These are phyloP conservation scores for Burhinus bistriatus DNA, from an alignment of 2,113 vertebrate genomes.

Conservation along the genomic window DNA sequence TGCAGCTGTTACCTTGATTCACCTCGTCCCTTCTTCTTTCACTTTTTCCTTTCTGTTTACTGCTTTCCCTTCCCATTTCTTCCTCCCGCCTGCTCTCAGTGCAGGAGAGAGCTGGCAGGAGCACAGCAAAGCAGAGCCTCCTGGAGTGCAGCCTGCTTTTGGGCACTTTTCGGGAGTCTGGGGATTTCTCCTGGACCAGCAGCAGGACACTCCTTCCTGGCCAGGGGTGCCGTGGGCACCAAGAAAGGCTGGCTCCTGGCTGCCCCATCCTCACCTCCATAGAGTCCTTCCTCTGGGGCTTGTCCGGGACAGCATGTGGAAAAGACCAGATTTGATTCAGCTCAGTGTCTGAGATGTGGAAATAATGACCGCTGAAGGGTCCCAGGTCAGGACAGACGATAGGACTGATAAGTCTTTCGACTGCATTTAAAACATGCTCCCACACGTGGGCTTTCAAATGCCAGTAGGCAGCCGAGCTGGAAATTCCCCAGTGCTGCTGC, in stretches of 20 bases:
- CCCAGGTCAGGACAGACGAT: background rate
- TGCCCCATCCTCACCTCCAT: background rate
- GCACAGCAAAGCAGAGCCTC: accelerated
- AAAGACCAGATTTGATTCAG: background rate
- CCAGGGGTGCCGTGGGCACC: background rate
- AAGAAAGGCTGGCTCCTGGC: background rate
- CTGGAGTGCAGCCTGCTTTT: background rate
- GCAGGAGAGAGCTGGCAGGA: background rate
- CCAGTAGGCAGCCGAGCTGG: background rate
- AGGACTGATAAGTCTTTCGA: background rate
- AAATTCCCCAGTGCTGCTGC: background rate
- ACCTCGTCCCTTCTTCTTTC: background rate
- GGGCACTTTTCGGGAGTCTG: background rate
- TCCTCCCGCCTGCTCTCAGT: background rate
- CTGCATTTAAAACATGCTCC: background rate
- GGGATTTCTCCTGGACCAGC: background rate
- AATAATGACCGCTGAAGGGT: background rate
- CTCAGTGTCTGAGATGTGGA: background rate
- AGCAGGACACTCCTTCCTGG: background rate
- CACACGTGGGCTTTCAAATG: background rate
- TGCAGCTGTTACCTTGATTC: slow-evolving; percentile 4
- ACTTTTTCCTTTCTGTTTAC: background rate
- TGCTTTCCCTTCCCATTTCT: background rate
- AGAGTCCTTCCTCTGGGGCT: background rate
- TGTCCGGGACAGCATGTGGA: background rate